Conservation (phyloP, 2,797 vertebrate species). For the Paguma larvata region DNA sequence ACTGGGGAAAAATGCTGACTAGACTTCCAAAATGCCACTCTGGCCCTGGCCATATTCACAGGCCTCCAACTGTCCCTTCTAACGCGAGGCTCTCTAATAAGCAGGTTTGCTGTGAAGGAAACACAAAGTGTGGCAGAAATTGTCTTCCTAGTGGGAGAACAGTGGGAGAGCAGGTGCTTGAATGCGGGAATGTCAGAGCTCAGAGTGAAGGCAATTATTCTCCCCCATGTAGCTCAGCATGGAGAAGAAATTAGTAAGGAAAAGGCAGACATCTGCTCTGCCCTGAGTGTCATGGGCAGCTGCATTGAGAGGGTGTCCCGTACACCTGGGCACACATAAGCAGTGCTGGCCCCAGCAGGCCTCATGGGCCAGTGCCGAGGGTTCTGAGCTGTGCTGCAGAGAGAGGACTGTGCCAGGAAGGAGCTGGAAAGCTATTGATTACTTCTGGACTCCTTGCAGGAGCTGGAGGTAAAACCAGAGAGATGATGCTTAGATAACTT, state of each 20-base stretch:
- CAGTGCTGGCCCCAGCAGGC: background rate
- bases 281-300: background rate
- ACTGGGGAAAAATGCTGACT: background rate
- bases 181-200: constrained; percentile 65
- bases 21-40: constrained; percentile 28
- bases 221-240: constrained; percentile 67
- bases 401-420: background rate
- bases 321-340: constrained; percentile 47
- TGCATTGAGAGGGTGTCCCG: background rate
- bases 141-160: constrained; percentile 69
- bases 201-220: constrained; percentile 74
- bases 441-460: background rate
- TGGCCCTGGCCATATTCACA: background rate
- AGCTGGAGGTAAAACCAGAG: constrained; percentile 10
- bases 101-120: constrained; percentile 59
- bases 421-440: background rate
- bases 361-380: background rate
- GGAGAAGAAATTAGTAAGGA: constrained; percentile 55
- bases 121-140: constrained; percentile 64
- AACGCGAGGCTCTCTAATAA: constrained; percentile 66
- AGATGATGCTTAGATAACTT: background rate
- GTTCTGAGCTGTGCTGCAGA: background rate
- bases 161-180: constrained; percentile 58
- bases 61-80: constrained; percentile 11
- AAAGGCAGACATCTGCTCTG: constrained; percentile 69